Base-by-base conservation (phyloP, 1,140 invertebrate species). In the Gryllus bimaculatus region DNA sequence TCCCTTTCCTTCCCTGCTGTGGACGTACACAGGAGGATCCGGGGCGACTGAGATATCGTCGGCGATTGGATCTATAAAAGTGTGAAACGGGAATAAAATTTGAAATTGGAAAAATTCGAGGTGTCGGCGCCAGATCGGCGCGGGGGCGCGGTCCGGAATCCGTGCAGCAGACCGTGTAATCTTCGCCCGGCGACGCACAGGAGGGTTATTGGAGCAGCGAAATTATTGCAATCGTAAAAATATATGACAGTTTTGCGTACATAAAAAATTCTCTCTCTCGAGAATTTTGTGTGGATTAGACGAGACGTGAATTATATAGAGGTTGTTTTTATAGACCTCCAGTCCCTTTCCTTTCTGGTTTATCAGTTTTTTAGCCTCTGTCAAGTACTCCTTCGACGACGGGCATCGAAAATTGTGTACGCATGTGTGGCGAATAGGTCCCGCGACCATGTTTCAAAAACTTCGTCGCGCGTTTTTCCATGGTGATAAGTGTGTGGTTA, bases 161-260 rank as follows among this genome's bases (percentile, higher is more conserved):
- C 54, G 54, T 66, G 54, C 54, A 66, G 54, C 18, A 66, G 54
- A 10, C 10, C 54, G 54, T 66, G 54, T 66, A 66, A 66, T 66
- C 54, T 66, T 66, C 54, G 10, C 18, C 18, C 18, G 54, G 54
- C 1, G 54, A 66, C 54, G 54, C 54, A 13, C 54, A 13, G 54
- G 54, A 66, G 54, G 54, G 54, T 66, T 66, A 66, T 66, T 66
- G 54, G 54, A 66, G 54, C 54, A 66, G 54, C 54, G 18, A 66
- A 66, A 66, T 66, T 66, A 66, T 66, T 66, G 54, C 54, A 66
- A 66, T 66, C 54, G 54, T 66, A 66, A 66, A 66, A 66, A 66
- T 66, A 66, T 66, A 66, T 66, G 54, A 66, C 54, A 66, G 54
- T 66, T 66, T 66, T 66, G 54, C 54, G 54, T 66, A 66, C 54